Percentiles rank a stretch among this genome's conserved stretches.
Conservation (phyloP, 2,888 invertebrate genomes). For the Lepidochitona cinerea region DNA sequence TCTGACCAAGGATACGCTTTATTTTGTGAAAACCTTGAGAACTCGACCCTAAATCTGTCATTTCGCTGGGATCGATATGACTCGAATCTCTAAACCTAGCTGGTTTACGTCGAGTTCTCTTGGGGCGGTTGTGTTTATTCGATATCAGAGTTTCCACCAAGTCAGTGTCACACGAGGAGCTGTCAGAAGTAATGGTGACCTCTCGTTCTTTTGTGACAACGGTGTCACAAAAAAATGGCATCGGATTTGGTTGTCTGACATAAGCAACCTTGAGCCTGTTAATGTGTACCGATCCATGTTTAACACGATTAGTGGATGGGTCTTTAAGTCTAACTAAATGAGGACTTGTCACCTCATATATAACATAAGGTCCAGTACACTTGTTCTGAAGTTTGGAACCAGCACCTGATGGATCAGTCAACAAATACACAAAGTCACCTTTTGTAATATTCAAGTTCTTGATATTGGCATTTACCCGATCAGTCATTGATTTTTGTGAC, state of each 20-base stretch:
- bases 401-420: slow-evolving; percentile 18
- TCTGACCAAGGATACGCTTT: slow-evolving; percentile 25
- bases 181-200: too few relatives aligned
- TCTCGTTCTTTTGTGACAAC: too few relatives aligned
- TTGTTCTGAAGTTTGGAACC: slow-evolving; percentile 27
- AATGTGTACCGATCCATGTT: slow-evolving; percentile 25
- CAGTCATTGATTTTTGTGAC: slow-evolving; percentile 13
- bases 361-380: slow-evolving; percentile 30
- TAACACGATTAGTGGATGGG: slow-evolving; percentile 3
- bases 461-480: slow-evolving; percentile 9
- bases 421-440: slow-evolving; percentile 33
- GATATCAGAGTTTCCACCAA: neutral
- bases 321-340: slow-evolving; percentile 24
- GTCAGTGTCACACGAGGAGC: too few relatives aligned
- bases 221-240: slow-evolving; percentile 13
- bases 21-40: slow-evolving; percentile 7
- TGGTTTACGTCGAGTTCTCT: neutral
- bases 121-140: neutral
- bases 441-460: slow-evolving; percentile 1
- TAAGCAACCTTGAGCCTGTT: slow-evolving; percentile 31
- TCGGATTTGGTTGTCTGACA: slow-evolving; percentile 25
- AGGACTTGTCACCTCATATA: slow-evolving; percentile 20
- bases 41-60: neutral
- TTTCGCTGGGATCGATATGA: neutral
- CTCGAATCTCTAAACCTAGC: neutral